Base-by-base conservation (phyloP, 1,140 invertebrate genomes). In the Riptortus pedestris region DNA sequence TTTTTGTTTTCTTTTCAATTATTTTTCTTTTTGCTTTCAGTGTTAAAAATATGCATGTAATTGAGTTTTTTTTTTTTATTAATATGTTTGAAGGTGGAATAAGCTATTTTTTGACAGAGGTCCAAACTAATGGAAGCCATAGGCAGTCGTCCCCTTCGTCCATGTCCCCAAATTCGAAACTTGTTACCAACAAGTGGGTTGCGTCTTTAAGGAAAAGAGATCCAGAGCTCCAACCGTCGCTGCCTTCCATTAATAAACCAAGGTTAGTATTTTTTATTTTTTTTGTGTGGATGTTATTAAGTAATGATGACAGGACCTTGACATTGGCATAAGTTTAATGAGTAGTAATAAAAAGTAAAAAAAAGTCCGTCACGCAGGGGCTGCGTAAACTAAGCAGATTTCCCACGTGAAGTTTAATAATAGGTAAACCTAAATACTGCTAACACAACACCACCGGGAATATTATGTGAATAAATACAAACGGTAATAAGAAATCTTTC, bases 191-290 rank as follows among this genome's bases (percentile, higher is more conserved):
- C 57, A 77, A 77, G 70, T 82, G 81, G 80, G 79, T 79, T 11
- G 79, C 78, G 0, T 83, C 83, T 20, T 69, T 85, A 16, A 71
- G 84, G 1, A 79, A 79, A 66, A 73, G 83, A 47, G 82, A 85
- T 73, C 81, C 83, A 0, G 81, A 84, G 64, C 74, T 85, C 4
- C 83, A 84, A 69, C 81, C 83, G 0, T 79, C 80, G 7, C 70
- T 85, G 58, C 83, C 83, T 16, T 80, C 82, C 5, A 83, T 84
- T 58, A 71, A 76, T 31, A 65, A 74, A 1, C 68, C 61, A 7
- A 70, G 75, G 66, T 76, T 9, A 55, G 22, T 5, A 65, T 55
- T 55, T n/a, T n/a, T n/a, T n/a, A n/a, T n/a, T n/a, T n/a, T n/a
- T n/a, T n/a, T 43, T n/a, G 38, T 43, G 38, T 43, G 38, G n/a